A percentile compares a stretch with the other conserved stretches of the same genome.
These are phyloP conservation scores for Apamea anceps DNA, from an alignment of 2,888 invertebrate species.

Conservation along the genomic window DNA sequence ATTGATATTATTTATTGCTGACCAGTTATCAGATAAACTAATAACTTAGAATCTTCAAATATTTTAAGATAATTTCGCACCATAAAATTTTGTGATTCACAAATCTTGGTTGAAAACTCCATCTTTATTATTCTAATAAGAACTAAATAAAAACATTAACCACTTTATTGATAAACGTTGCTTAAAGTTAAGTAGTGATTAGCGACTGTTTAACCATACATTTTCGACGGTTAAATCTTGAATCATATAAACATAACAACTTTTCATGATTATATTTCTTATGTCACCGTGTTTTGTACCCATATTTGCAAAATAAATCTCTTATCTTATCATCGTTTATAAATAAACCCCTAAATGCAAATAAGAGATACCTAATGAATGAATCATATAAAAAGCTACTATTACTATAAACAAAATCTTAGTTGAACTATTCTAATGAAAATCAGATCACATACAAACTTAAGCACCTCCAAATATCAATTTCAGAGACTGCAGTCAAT, in stretches of 20 bases:
- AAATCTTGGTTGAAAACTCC: neutral
- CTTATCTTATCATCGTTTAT: too few species aligned
- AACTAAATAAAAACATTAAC: neutral
- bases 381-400: neutral
- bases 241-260: too few species aligned
- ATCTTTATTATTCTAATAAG: neutral
- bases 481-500: conserved; percentile 28
- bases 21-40: conserved; percentile 5
- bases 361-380: neutral
- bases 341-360: neutral
- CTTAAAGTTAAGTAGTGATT: too few species aligned
- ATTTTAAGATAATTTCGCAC: neutral
- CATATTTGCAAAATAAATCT: too few species aligned
- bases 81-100: neutral
- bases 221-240: too few species aligned
- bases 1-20: conserved; percentile 6
- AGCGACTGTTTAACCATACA: too few species aligned
- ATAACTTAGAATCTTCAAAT: neutral
- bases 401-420: neutral
- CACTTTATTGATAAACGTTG: neutral
- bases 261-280: too few species aligned
- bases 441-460: neutral
- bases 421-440: neutral
- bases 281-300: too few species aligned
- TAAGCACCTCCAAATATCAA: neutral